These are phyloP conservation scores for Leptopterna dolabrata DNA, from an alignment of 2,888 invertebrate species.

Conservation along the genomic window DNA sequence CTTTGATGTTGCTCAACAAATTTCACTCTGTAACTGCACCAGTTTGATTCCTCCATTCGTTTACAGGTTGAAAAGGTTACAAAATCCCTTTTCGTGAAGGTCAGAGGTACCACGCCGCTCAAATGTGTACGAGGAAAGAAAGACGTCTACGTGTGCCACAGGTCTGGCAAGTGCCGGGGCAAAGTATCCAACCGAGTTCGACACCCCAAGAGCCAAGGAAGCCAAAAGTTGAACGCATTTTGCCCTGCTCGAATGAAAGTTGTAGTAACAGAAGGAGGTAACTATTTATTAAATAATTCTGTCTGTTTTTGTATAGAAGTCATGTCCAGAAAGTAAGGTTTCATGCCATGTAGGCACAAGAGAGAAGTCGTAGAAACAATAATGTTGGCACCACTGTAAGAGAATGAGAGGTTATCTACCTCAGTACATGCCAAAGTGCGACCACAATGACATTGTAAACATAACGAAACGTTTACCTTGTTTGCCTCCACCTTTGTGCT, in stretches of 20 bases:
- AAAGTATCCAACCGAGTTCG: background rate
- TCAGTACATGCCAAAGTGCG: too few species aligned
- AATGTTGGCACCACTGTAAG: too few species aligned
- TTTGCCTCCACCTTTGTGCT: too few species aligned
- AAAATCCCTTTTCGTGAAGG: background rate
- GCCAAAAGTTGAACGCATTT: slow-evolving; percentile 6
- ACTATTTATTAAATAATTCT: background rate
- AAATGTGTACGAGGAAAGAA: slow-evolving; percentile 22
- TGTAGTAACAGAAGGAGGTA: slow-evolving; percentile 10
- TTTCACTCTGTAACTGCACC: too few species aligned
- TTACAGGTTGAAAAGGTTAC: slow-evolving; percentile 20
- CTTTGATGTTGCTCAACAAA: too few species aligned
- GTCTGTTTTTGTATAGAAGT: too few species aligned
- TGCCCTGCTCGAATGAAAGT: slow-evolving; percentile 33
- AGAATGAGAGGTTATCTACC: too few species aligned
- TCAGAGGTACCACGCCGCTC: background rate
- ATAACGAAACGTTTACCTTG: too few species aligned
- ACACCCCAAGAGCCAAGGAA: slow-evolving; percentile 15
- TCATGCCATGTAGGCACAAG: too few species aligned
- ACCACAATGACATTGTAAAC: too few species aligned
- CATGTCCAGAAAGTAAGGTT: too few species aligned
- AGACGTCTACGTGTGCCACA: slow-evolving; percentile 9
- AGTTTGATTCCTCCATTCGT: background rate
- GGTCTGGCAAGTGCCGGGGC: slow-evolving; percentile 9
- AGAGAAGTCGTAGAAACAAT: too few species aligned